Base-by-base conservation (phyloP, 2,113 vertebrate genomes). In the Balaenoptera acutorostrata region DNA sequence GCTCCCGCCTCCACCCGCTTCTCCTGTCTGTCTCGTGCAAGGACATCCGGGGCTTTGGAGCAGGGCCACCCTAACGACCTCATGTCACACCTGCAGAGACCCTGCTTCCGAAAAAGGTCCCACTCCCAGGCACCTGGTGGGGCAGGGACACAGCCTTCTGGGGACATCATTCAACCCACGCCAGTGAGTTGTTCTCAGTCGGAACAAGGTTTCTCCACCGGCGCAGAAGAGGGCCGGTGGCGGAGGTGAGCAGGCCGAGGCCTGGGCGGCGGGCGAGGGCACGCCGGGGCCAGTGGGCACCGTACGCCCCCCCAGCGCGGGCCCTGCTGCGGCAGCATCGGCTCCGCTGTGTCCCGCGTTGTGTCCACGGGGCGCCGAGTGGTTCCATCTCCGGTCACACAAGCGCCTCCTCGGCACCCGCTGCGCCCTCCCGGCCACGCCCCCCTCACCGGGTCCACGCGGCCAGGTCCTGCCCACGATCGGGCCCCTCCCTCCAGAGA, bases 291-390 rank as follows among this genome's bases (percentile, higher is more conserved):
- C 21, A 23, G 59, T 9, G 64, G 64, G 15, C 31, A 2, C 64
- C 64, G 1, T 21, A 18, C 18, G 6, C 33, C 14, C 23, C 9
- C 49, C 55, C 55, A 18, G 14, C n/a, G 0, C 2, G 0, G 18
- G 49, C 52, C 20, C 7, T 2, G 6, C 10, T 55, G 33, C 49
- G 36, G 21, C 18, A 7, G 33, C 49, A 8, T 55, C 0, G 6
- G 4, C 33, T 27, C 13, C 13, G 1, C 0, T 4, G 29, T n/a
- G 27, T 3, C 8, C 33, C 36, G 33, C 23, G 15, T 39, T 5
- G 13, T 17, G 23, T n/a, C n/a, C 78, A 9, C 13, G 3, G 2
- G 75, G 46, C 49, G 29, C 2, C 1, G 52, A 11, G 31, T 1
- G 6, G 69, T 23, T 29, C 44, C 12, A 29, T 46, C 72, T 31